Evolutionary conservation across 2,113 vertebrate species (phyloP), one percentile per base, ranked within the genome.

Genomic region (Hassar affinis): DNA sequence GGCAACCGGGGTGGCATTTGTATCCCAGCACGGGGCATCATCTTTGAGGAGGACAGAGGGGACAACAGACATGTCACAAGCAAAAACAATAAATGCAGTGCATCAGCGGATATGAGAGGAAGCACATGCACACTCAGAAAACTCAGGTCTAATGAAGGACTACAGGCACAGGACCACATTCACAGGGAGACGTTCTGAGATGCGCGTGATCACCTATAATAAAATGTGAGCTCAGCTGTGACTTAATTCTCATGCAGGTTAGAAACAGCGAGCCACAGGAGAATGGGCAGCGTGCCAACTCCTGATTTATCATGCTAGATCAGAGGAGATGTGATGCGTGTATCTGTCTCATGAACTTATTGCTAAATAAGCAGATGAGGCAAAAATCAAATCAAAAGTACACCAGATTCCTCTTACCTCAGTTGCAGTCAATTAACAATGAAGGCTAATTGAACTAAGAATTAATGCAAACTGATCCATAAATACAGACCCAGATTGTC

Each of bases 21-120:
- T 93, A 97, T 96, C 93, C 93, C 94, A 66, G 95, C 93, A 93
- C 95, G 95, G 89, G 93, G 91, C 95, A 95, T 95, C 94, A 97
- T 92, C 97, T 94, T 86, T 86, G 77, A 86, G 92, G 94, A 93
- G 94, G 93, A 94, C 88, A 95, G 93, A 95, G 93, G 94, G 95
- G 94, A 95, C 93, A 94, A 96, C 93, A 95, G 93, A 96, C 93
- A 94, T 91, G 95, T 95, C 92, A 96, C 93, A 78, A 85, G 92
- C 93, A 94, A 88, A 79, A 94, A 95, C 91, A 93, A 94, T 93
- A 95, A 94, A 94, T 85, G 90, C 93, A 94, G 92, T 91, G 86
- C 83, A 81, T 78, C 81, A 88, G 87, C 85, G 59, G 82, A 84
- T 83, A 87, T 84, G 87, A 78, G 59, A 87, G 81, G 68, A 83